Evolutionary conservation across 2,113 vertebrate species (phyloP).

Genomic region (Brevimyrus niger): DNA sequence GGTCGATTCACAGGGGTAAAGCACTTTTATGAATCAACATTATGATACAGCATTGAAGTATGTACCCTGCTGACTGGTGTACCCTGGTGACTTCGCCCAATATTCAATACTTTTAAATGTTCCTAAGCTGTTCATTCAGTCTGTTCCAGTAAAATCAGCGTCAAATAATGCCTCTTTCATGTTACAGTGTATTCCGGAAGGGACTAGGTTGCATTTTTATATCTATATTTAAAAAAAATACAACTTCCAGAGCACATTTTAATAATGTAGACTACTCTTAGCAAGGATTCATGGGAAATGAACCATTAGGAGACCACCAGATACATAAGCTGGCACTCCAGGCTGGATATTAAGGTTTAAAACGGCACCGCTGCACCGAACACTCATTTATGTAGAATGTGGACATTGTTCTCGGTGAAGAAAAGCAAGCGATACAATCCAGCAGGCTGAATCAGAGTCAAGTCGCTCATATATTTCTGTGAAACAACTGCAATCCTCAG

Average conservation of each 20-base stretch:
- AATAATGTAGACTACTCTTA: neutral
- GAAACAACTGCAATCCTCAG: neutral
- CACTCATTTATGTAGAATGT: neutral
- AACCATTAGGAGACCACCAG: neutral
- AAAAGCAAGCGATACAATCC: neutral
- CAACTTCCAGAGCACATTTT: neutral
- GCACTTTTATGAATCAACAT: neutral
- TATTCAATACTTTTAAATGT: neutral
- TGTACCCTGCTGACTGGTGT: neutral
- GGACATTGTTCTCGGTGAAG: neutral
- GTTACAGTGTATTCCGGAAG: neutral
- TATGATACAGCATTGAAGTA: neutral
- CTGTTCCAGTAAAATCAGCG: neutral
- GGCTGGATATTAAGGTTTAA: neutral
- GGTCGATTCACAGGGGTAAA: constrained; percentile 1
- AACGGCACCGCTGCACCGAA: neutral
- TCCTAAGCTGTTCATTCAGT: neutral
- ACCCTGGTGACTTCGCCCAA: neutral
- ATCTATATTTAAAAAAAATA: neutral
- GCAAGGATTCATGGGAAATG: neutral
- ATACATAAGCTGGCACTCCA: neutral
- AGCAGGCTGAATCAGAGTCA: neutral
- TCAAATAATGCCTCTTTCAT: neutral
- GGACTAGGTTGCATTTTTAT: neutral
- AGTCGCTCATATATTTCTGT: neutral